Evolutionary conservation across 2,113 vertebrate species (phyloP).

Genomic region (Podocnemis expansa): DNA sequence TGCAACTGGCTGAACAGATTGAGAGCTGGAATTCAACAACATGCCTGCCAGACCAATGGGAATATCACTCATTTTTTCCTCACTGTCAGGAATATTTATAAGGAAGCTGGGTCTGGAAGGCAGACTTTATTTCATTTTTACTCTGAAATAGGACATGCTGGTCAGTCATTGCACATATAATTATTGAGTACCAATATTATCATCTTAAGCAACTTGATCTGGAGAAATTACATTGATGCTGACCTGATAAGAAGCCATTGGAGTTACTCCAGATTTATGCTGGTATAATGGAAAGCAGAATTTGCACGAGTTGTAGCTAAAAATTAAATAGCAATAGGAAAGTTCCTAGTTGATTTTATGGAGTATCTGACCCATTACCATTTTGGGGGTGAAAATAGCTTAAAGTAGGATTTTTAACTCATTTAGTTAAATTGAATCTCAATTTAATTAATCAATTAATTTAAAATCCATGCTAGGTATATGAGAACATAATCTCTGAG

Average conservation of each 20-base stretch:
- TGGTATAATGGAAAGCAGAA: too few species aligned
- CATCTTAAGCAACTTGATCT: background rate
- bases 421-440: background rate
- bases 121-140: background rate
- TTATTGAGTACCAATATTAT: background rate
- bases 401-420: background rate
- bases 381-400: background rate
- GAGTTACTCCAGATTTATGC: background rate
- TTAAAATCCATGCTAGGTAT: background rate
- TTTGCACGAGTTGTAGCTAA: background rate
- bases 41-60: background rate
- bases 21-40: background rate
- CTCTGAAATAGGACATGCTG: background rate
- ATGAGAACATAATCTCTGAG: background rate
- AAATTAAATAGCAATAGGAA: background rate
- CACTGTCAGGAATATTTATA: fast-evolving
- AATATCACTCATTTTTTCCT: background rate
- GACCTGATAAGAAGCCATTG: background rate
- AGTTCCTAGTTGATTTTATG: background rate
- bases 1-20: background rate
- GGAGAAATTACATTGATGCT: background rate
- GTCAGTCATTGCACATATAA: background rate
- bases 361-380: background rate
- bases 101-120: background rate
- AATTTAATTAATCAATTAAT: background rate